Evolutionary conservation across 2,113 vertebrate species (phyloP), one percentile per base, ranked within the genome.

Genomic region (Oenanthe oenanthe): DNA sequence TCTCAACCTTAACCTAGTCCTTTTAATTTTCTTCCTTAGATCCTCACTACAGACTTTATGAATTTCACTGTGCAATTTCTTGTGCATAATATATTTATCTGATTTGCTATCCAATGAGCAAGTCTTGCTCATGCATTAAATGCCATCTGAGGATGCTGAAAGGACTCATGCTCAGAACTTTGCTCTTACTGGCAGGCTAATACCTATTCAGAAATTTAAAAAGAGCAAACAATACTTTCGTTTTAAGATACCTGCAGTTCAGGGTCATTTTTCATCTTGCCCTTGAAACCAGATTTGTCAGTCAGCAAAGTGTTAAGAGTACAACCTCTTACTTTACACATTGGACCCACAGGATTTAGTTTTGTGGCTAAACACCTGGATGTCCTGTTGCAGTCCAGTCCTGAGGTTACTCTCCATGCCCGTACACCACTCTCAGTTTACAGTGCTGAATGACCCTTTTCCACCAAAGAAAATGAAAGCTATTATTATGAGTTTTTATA

Each of bases 1-100:
- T 65, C 58, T 79, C 82, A 79, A 4, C 5, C 5, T n/a, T 77
- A 66, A 21, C 26, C 60, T 66, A 10, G 9, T 48, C 25, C 13
- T 24, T 88, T 92, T 91, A 79, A 80, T 80, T 47, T 83, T 38
- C 34, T 86, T 76, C 25, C 58, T 91, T 61, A 85, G 63, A 61
- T 77, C 28, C 40, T 73, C 10, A 3, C 31, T n/a, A 13, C 29
- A 73, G 31, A 76, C 34, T 63, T 77, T 57, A 45, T 66, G 28
- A 84, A 58, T 81, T 71, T 81, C 26, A 40, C 17, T 48, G n/a
- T 13, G 32, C 18, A 53, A 50, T 65, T 79, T 82, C 36, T 88
- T 92, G 82, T 75, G 48, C 12, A 1, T 63, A 75, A 88, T 34
- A 32, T 32, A 60, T 60, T 90, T 79, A 72, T 38, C 57, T 48